Evolutionary conservation across 1,140 invertebrate species (phyloP), one percentile per base, ranked within the genome.

Genomic region (Gonioctena quinquepunctata): DNA sequence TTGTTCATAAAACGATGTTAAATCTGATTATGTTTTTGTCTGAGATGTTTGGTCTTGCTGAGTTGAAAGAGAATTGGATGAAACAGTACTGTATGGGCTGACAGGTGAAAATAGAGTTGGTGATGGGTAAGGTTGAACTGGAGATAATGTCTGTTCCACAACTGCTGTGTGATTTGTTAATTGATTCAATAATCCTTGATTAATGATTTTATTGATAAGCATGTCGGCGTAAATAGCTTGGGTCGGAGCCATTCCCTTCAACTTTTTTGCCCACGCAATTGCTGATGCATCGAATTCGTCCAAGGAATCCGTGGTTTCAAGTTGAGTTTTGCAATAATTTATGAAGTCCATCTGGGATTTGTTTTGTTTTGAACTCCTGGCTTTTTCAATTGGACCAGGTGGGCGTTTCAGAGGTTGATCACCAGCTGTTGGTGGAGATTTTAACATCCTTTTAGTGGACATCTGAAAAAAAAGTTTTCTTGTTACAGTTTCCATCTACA

Each of bases 401-500:
- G 3, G 16, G n/a, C 8, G 5, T 22, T 56, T 56, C 19, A 3
- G 23, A 3, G 19, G 19, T 56, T 19, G 18, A 19, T 56, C 21
- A 19, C 18, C 13, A 13, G 13, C n/a, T n/a, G 28, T 33, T 13
- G 13, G 7, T 33, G 28, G 13, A 33, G 28, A 6, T 8, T 33
- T 1, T 3, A 13, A 11, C 0, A 13, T 56, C 13, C 19, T 56
- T 13, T 22, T 13, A 33, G 28, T n/a, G n/a, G n/a, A 33, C 7
- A 33, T 33, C 28, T 33, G 28, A 8, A 33, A 33, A 5, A 33
- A 13, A 33, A 33, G 13, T 56, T 22, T 18, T 19, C 13, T 11
- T 56, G 13, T 64, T 69, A 6, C 49, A 54, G 68, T 64, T 66
- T 56, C 63, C 63, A 18, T 52, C 48, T 18, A 66, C 18, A 23